Evolutionary conservation across 1,140 invertebrate species (phyloP).

Genomic region (Melanaphis sacchari): DNA sequence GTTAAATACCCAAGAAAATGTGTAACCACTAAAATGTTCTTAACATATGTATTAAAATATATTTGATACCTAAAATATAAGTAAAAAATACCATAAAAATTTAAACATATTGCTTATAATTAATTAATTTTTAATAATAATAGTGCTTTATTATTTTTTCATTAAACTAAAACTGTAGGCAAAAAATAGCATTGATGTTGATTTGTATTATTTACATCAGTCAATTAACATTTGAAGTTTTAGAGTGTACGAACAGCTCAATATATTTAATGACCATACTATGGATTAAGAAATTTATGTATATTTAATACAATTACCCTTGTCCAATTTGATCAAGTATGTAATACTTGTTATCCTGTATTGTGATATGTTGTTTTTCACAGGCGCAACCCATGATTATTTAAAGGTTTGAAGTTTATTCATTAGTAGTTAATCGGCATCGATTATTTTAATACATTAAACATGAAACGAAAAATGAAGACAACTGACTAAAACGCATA

Average conservation of each 20-base stretch:
- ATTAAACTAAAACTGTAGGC: neutral
- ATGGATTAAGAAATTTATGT: neutral
- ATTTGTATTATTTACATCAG: too few relatives aligned
- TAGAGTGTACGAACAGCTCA: neutral
- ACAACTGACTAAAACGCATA: neutral
- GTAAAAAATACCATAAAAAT: neutral
- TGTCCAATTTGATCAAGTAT: conserved; percentile 19
- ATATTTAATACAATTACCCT: conserved; percentile 23
- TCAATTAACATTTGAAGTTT: neutral
- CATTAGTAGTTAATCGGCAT: neutral
- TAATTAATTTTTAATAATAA: neutral
- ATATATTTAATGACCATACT: neutral
- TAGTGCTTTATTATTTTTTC: neutral
- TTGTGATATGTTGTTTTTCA: conserved; percentile 26
- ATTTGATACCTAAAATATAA: too few relatives aligned
- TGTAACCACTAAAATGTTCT: too few relatives aligned
- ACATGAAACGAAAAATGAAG: neutral
- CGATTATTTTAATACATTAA: neutral
- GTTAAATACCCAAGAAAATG: too few relatives aligned
- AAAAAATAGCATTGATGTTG: too few relatives aligned
- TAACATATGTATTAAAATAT: too few relatives aligned
- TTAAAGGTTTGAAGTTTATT: neutral
- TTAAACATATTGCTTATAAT: neutral
- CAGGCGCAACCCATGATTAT: conserved; percentile 39
- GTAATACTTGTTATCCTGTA: conserved; percentile 40